Evolutionary conservation across 2,888 invertebrate genomes (phyloP).

Genomic region (Fabriciana adippe): DNA sequence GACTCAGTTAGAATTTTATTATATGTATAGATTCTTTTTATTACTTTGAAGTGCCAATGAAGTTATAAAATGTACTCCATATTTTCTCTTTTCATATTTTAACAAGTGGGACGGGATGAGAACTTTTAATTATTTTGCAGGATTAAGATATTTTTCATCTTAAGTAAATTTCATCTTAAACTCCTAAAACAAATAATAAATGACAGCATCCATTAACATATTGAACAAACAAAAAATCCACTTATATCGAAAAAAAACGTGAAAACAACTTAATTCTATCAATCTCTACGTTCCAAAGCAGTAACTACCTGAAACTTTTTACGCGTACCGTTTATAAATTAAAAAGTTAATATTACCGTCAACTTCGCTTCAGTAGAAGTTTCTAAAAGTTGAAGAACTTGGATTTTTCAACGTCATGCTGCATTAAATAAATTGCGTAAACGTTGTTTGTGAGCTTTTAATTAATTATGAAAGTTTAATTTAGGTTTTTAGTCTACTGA

Average conservation of each 20-base stretch:
- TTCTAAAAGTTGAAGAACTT: slow-evolving; percentile 19
- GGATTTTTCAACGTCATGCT: slow-evolving; percentile 21
- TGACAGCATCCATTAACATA: neutral
- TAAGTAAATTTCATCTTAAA: too few relatives aligned
- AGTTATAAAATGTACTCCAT: too few relatives aligned
- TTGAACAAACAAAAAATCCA: neutral
- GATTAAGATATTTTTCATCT: too few relatives aligned
- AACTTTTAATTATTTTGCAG: too few relatives aligned
- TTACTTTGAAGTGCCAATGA: too few relatives aligned
- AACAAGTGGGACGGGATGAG: too few relatives aligned
- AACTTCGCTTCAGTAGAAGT: slow-evolving; percentile 13
- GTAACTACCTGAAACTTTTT: slow-evolving; percentile 10
- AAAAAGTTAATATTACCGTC: slow-evolving; percentile 21
- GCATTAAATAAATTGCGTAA: slow-evolving; percentile 24
- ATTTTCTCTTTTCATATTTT: too few relatives aligned
- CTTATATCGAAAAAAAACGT: neutral
- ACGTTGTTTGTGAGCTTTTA: slow-evolving; percentile 2
- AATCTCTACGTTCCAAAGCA: slow-evolving; percentile 8
- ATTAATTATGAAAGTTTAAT: slow-evolving; percentile 11
- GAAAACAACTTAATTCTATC: slow-evolving; percentile 14
- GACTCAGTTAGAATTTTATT: too few relatives aligned
- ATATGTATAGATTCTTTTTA: too few relatives aligned
- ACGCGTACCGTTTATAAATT: slow-evolving; percentile 12
- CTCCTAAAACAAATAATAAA: too few relatives aligned
- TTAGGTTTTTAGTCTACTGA: too few relatives aligned